Base-by-base conservation (phyloP, 2,113 vertebrate species). In the Chionomys nivalis region DNA sequence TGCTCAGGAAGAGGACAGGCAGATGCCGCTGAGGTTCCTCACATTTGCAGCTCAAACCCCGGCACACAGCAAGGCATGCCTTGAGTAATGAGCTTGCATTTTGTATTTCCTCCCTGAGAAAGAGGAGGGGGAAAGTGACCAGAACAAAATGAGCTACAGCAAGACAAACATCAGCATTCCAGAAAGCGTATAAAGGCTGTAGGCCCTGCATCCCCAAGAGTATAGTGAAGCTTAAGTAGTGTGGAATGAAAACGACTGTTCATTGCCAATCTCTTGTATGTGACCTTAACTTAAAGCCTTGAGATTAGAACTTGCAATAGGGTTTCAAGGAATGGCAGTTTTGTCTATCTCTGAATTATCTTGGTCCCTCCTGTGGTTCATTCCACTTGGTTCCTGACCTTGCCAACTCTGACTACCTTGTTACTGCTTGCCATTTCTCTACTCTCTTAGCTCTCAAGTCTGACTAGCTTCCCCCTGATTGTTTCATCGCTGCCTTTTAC, bases 361-460 rank as follows among this genome's bases (percentile, higher is more conserved):
- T 63, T 89, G 24, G 4, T 39, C 11, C 47, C 92, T 95, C 68
- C 83, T 7, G 0, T 19, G 90, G 96, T 83, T 81, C 9, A 21
- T 77, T 97, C 89, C n/a, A 28, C 55, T 90, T 90, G 63, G 28
- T 88, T 94, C 11, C 28, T 95, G 73, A 82, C 52, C 70, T 90
- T 39, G 86, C 42, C 23, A 31, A 1, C 36, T 83, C 61, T 36
- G 26, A 78, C 78, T 63, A 16, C 39, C 42, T 89, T 82, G 47
- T 78, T 86, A 73, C 19, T 47, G 17, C 19, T 92, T 86, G 72
- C 73, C 79, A 52, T 86, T 83, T 87, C 66, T 95, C 49, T 75
- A 6, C 36, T n/a, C 55, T 75, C 31, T 96, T 94, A 55, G 61
- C 17, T 95, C 47, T 76, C 36, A 44, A 47, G 79, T 79, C 86